Percentiles rank a stretch among this genome's conserved stretches.
Evolutionary conservation across 2,113 vertebrate species (phyloP).

Genomic region (Prochilodus magdalenae): DNA sequence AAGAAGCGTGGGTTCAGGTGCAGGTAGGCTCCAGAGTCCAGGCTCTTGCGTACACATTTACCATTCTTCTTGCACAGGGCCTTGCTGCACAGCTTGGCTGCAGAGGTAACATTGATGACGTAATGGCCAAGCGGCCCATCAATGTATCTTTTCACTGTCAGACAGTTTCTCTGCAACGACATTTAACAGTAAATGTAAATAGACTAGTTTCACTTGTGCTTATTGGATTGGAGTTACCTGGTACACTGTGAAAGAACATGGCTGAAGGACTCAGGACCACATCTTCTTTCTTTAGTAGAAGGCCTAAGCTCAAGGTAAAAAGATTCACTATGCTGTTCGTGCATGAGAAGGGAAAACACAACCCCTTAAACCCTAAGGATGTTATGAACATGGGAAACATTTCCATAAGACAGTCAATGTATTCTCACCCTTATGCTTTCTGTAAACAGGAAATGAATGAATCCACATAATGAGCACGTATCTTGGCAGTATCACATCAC

Average conservation of each 20-base stretch:
- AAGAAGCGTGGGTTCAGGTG: constrained; percentile 83
- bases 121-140: constrained; percentile 85
- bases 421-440: constrained; percentile 2
- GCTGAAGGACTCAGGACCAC: not conserved
- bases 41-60: constrained; percentile 83
- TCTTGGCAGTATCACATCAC: constrained; percentile 4
- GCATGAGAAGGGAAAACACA: not conserved
- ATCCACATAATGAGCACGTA: constrained; percentile 39
- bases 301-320: not conserved
- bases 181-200: not conserved
- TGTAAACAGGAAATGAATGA: constrained; percentile 41
- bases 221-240: not conserved
- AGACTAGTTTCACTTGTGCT: not conserved
- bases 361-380: not conserved
- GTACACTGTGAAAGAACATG: not conserved
- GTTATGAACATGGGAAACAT: not conserved
- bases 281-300: not conserved
- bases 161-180: constrained; percentile 82
- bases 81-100: constrained; percentile 89
- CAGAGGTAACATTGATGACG: constrained; percentile 87
- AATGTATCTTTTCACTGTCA: constrained; percentile 82
- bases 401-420: not conserved
- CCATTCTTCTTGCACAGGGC: constrained; percentile 88
- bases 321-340: not conserved
- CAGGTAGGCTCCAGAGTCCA: constrained; percentile 77